These are phyloP conservation scores for Leucozona laternaria DNA, from an alignment of 2,888 invertebrate species.

Conservation along the genomic window DNA sequence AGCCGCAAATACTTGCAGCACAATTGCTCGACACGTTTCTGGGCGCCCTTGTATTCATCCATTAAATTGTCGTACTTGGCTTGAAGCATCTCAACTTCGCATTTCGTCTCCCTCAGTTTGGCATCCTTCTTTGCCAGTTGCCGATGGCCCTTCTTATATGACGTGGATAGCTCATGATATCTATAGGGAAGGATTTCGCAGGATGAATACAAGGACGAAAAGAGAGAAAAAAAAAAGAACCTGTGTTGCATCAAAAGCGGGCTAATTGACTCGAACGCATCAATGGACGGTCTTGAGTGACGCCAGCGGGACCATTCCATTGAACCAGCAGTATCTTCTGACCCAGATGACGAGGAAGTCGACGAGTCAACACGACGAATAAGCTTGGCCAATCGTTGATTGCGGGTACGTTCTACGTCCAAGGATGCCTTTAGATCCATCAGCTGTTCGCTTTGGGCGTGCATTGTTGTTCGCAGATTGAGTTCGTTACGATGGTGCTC, in stretches of 20 bases:
- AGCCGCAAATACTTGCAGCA: slow-evolving; percentile 79
- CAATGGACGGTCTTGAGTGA: slow-evolving; percentile 70
- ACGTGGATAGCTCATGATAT: slow-evolving; percentile 80
- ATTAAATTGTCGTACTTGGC: slow-evolving; percentile 79
- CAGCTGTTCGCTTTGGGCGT: slow-evolving; percentile 79
- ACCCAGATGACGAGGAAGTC: slow-evolving; percentile 73
- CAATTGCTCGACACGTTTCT: slow-evolving; percentile 78
- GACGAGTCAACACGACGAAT: slow-evolving; percentile 79
- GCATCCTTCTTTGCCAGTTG: slow-evolving; percentile 80
- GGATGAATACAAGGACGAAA: slow-evolving; percentile 3
- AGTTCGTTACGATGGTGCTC: slow-evolving; percentile 80
- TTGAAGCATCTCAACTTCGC: slow-evolving; percentile 79
- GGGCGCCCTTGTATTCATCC: slow-evolving; percentile 78
- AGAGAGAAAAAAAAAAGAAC: slow-evolving; percentile 60
- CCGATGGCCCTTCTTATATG: slow-evolving; percentile 80
- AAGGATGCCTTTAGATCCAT: slow-evolving; percentile 79
- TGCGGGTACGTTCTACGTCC: slow-evolving; percentile 80
- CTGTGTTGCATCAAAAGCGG: slow-evolving; percentile 81
- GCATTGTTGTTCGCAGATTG: slow-evolving; percentile 78
- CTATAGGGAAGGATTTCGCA: slow-evolving; percentile 71
- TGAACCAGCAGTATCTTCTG: slow-evolving; percentile 67
- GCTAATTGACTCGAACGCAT: slow-evolving; percentile 79
- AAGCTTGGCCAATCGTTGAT: slow-evolving; percentile 79
- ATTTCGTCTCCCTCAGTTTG: slow-evolving; percentile 77
- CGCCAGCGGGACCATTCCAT: slow-evolving; percentile 69